Evolutionary conservation across 2,888 invertebrate genomes (phyloP), one percentile per base, ranked within the genome.

Genomic region (Hypsopygia costalis): DNA sequence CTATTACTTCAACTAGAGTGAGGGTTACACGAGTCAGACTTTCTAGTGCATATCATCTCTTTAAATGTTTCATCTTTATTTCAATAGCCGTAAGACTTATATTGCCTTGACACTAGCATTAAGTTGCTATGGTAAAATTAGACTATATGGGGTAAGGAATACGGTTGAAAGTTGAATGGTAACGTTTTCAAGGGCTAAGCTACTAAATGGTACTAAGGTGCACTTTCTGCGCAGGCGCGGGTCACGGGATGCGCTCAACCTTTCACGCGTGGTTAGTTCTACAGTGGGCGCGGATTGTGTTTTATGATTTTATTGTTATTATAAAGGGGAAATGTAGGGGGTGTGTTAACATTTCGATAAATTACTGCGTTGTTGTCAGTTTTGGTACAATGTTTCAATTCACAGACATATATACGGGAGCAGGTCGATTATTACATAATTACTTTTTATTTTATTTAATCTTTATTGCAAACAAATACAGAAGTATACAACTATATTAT

Each of bases 201-300:
- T 70, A 70, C 70, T 73, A 73, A 67, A 69, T 70, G 64, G 71
- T 73, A 68, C 61, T 62, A 64, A 65, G 69, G 69, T 70, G 76
- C 81, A 72, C 78, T 81, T 76, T 81, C 76, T 69, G 76, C 16
- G 16, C 55, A n/a, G 60, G 55, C 51, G 44, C 55, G 62, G 87
- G 87, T 88, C 87, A 80, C 87, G 87, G 85, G 87, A 88, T 87
- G 86, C 76, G 80, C 67, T 69, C 81, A 82, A 86, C 87, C 87
- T 86, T 87, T 87, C 85, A 87, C 86, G 86, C 78, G 73, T 69
- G 74, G 79, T 61, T 56, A 46, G 63, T 68, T 71, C 78, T 51
- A 73, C 70, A 81, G 63, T 82, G 79, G 78, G 69, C 69, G 71
- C 70, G 64, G 62, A 57, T 48, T 44, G 50, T 52, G 49, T 53